Evolutionary conservation across 2,113 vertebrate species (phyloP).

Genomic region (Microcebus griseorufus): DNA sequence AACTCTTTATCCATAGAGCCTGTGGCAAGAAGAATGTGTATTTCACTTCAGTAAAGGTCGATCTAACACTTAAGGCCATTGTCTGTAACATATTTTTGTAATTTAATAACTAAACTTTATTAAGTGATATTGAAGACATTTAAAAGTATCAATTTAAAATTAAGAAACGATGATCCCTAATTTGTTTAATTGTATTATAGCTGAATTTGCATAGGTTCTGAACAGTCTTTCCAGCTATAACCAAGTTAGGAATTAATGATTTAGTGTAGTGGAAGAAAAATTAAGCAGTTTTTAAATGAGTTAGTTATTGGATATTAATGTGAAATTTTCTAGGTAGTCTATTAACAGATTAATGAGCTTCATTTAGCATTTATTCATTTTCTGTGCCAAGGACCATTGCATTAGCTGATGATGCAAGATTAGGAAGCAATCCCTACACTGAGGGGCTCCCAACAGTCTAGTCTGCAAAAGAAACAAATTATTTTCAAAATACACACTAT

Average conservation of each 20-base stretch:
- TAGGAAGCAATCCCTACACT: neutral
- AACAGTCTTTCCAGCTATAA: neutral
- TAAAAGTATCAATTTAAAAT: conserved; percentile 37
- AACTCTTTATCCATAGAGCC: neutral
- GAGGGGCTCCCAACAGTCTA: neutral
- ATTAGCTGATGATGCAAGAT: neutral
- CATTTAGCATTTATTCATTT: neutral
- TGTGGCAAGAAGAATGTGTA: neutral
- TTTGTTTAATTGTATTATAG: neutral
- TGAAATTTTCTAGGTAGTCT: neutral
- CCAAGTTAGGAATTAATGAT: conserved; percentile 34
- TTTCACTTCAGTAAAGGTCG: neutral
- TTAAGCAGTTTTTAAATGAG: neutral
- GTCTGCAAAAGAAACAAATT: neutral
- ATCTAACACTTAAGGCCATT: neutral
- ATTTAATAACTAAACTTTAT: neutral
- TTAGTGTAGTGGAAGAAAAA: neutral
- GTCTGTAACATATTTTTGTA: neutral
- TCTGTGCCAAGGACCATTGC: neutral
- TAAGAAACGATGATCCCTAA: neutral
- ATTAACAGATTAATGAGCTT: neutral
- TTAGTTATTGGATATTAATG: neutral
- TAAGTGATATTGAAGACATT: neutral
- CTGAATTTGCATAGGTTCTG: neutral
- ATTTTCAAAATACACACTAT: neutral